Conservation (phyloP, 2,888 invertebrate species). For the Drosophila borborema region DNA sequence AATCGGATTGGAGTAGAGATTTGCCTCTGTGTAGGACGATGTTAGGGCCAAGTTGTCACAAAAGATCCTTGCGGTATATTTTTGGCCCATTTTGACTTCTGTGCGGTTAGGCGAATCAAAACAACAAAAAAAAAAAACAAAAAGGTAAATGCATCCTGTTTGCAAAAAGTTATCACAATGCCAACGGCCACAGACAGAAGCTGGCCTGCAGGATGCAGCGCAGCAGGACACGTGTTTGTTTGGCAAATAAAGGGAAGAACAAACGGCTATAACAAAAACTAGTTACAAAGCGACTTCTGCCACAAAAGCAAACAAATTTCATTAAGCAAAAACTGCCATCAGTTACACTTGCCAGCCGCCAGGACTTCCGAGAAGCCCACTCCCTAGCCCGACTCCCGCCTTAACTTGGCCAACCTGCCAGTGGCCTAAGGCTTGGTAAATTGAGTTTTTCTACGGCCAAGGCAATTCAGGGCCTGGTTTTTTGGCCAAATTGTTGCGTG, state of each 20-base stretch:
- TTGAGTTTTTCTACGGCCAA: conserved; percentile 76
- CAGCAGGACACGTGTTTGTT: conserved; percentile 67
- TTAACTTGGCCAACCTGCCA: conserved; percentile 11
- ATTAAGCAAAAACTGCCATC: conserved; percentile 53
- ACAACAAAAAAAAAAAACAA: not conserved
- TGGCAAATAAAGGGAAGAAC: conserved; percentile 15
- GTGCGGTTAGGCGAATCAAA: conserved; percentile 66
- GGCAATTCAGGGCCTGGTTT: conserved; percentile 38
- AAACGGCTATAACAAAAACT: conserved; percentile 23
- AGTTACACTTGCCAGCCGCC: conserved; percentile 52
- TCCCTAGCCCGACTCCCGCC: not conserved
- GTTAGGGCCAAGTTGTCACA: not conserved
- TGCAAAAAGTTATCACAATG: conserved; percentile 35
- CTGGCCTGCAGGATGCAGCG: conserved; percentile 50
- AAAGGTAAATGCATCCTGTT: conserved; percentile 46
- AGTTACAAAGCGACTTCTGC: conserved; percentile 37
- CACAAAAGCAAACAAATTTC: conserved; percentile 51
- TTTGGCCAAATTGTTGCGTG: conserved; percentile 68
- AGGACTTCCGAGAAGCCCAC: conserved; percentile 28
- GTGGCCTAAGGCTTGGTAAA: conserved; percentile 44
- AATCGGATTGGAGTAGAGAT: conserved; percentile 8
- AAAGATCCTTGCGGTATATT: conserved; percentile 38
- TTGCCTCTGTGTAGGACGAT: conserved; percentile 10
- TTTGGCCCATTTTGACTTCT: conserved; percentile 74
- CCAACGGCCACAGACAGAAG: conserved; percentile 23